A percentile compares a stretch with the other conserved stretches of the same genome.
These are phyloP conservation scores for Philhelius pedissequus DNA, from an alignment of 2,888 invertebrate species.

Conservation along the genomic window DNA sequence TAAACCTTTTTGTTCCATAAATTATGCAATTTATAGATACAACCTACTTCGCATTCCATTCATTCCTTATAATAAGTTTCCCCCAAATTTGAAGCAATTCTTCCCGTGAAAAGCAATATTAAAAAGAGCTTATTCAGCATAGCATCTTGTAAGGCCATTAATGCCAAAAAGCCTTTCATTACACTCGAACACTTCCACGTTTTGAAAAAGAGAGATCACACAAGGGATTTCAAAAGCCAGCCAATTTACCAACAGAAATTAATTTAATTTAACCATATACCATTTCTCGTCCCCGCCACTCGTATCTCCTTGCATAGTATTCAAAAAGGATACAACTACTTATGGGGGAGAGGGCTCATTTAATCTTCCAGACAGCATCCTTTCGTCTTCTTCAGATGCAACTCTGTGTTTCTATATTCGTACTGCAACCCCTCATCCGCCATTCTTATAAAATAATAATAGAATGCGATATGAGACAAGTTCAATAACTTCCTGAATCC, in stretches of 20 bases:
- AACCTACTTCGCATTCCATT: neutral
- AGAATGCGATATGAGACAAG: slow-evolving; percentile 17
- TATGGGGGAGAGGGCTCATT: slow-evolving; percentile 14
- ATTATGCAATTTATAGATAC: neutral
- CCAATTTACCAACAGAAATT: slow-evolving; percentile 61
- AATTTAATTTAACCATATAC: slow-evolving; percentile 53
- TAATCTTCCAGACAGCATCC: slow-evolving; percentile 52
- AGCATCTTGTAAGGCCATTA: slow-evolving; percentile 56
- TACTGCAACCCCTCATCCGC: neutral
- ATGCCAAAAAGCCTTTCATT: slow-evolving; percentile 14
- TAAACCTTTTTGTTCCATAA: neutral
- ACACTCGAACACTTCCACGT: neutral
- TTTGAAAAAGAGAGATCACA: neutral
- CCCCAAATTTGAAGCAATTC: neutral
- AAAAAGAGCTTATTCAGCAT: slow-evolving; percentile 52
- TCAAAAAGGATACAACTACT: slow-evolving; percentile 35
- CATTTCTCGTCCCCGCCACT: neutral
- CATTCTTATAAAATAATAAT: slow-evolving; percentile 28
- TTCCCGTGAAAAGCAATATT: slow-evolving; percentile 23
- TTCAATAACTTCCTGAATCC: slow-evolving; percentile 54
- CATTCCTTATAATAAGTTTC: neutral
- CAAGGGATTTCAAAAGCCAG: neutral
- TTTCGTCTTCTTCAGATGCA: slow-evolving; percentile 39
- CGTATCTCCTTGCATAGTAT: neutral
- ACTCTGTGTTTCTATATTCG: neutral